These are phyloP conservation scores for Agrochola circellaris DNA, from an alignment of 2,888 invertebrate species.

Conservation along the genomic window DNA sequence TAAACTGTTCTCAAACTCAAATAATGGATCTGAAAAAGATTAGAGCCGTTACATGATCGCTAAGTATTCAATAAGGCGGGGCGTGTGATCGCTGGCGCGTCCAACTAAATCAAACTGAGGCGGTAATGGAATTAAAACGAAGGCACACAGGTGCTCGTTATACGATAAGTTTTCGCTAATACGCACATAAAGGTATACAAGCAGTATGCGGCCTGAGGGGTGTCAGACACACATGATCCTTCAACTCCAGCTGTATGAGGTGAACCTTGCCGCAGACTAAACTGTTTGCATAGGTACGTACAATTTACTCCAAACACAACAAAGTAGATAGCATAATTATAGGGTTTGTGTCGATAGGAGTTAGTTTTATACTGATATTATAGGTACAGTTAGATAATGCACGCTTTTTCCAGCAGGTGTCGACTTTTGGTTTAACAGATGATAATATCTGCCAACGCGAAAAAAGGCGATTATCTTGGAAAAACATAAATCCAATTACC, in stretches of 20 bases:
- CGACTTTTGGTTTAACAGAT: neutral
- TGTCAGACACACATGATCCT: conserved; percentile 10
- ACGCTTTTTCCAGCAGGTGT: neutral
- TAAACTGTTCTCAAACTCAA: neutral
- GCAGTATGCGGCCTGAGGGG: conserved; percentile 6
- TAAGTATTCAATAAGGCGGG: conserved; percentile 62
- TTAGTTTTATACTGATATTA: neutral
- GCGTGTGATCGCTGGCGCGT: conserved; percentile 57
- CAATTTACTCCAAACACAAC: neutral
- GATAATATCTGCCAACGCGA: neutral
- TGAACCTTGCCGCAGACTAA: neutral
- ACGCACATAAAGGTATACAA: conserved; percentile 37
- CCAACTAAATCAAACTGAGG: conserved; percentile 70
- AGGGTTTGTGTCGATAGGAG: neutral
- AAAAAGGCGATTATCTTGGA: neutral
- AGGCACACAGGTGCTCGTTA: conserved; percentile 58
- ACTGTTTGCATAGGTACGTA: neutral
- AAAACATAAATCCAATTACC: neutral
- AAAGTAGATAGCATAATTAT: no score
- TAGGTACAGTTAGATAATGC: neutral
- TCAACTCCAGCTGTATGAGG: neutral
- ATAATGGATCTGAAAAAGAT: conserved; percentile 40
- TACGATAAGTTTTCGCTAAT: conserved; percentile 56
- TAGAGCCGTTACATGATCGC: conserved; percentile 65
- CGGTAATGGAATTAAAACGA: conserved; percentile 67